Evolutionary conservation across 2,888 invertebrate species (phyloP).

Genomic region (Pyrrhosoma nymphula): DNA sequence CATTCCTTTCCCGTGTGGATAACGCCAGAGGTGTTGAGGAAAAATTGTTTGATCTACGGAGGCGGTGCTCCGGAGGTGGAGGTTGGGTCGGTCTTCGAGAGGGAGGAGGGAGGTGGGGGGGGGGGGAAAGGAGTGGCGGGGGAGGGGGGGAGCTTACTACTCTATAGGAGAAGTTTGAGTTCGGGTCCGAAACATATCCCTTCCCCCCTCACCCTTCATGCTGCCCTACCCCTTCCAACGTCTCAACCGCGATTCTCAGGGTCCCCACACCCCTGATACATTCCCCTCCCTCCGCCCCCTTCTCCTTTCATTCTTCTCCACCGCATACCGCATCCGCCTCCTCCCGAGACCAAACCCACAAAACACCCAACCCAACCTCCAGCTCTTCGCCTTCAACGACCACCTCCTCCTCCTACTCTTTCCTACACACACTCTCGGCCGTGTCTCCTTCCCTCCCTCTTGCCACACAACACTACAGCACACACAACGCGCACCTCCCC

Average conservation of each 20-base stretch:
- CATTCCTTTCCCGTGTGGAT: background rate
- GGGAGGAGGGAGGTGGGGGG: background rate
- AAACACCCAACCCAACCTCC: constrained; percentile 10
- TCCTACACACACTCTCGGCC: too few species aligned
- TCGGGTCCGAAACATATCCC: background rate
- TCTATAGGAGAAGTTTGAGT: background rate
- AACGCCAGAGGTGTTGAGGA: constrained; percentile 31
- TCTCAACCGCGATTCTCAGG: background rate
- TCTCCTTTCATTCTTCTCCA: constrained; percentile 34
- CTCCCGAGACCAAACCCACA: constrained; percentile 29
- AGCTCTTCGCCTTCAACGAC: background rate
- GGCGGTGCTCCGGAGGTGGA: background rate
- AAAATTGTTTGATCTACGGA: constrained; percentile 28
- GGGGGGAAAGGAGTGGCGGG: background rate
- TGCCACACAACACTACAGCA: background rate
- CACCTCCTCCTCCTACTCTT: background rate
- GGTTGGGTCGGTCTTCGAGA: background rate
- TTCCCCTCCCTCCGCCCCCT: background rate
- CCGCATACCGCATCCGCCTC: constrained; percentile 60
- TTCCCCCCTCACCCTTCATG: background rate
- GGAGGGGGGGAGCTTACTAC: background rate
- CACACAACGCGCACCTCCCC: background rate
- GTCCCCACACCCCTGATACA: background rate
- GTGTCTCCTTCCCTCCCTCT: background rate
- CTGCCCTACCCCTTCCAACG: too few species aligned